phyloP scores from a whole-genome alignment of 2,113 vertebrate genomes.

The Paradoxurus hermaphroditus region DNA sequence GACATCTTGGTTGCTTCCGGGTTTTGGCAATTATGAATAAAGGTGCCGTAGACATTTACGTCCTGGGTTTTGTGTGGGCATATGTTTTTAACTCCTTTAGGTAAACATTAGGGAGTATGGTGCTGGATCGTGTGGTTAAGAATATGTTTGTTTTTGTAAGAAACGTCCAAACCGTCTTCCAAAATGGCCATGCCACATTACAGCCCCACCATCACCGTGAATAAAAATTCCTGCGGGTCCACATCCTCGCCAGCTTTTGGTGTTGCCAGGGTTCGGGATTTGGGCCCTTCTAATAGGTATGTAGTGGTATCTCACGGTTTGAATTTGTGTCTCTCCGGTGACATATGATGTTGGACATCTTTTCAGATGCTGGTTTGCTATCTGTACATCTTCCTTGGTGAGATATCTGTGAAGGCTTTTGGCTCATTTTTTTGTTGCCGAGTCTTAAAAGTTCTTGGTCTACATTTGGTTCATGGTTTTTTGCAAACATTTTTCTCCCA shows the following conservation, averaged over 20 bases:
- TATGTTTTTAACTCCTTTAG: not conserved
- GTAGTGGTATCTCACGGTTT: not conserved
- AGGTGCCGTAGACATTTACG: not conserved
- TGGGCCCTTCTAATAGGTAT: not conserved
- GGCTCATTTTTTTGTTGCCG: not conserved
- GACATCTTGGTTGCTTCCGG: not conserved
- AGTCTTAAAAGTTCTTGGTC: not conserved
- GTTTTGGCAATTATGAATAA: not conserved
- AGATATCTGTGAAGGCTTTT: not conserved
- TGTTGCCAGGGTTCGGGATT: not conserved
- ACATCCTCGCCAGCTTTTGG: not conserved
- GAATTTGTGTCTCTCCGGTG: not conserved
- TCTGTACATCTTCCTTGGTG: not conserved
- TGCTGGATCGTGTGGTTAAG: not conserved
- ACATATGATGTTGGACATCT: not conserved
- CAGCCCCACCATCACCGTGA: not conserved
- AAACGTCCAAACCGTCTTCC: not conserved
- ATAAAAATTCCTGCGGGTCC: not conserved
- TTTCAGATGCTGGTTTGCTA: not conserved
- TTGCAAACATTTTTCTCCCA: not conserved
- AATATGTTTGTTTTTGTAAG: not conserved
- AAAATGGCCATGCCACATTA: not conserved
- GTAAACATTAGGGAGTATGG: not conserved
- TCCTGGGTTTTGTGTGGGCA: not conserved
- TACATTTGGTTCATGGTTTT: not conserved